Evolutionary conservation across 1,140 invertebrate species (phyloP).

Genomic region (Zaprionus nigranus): DNA sequence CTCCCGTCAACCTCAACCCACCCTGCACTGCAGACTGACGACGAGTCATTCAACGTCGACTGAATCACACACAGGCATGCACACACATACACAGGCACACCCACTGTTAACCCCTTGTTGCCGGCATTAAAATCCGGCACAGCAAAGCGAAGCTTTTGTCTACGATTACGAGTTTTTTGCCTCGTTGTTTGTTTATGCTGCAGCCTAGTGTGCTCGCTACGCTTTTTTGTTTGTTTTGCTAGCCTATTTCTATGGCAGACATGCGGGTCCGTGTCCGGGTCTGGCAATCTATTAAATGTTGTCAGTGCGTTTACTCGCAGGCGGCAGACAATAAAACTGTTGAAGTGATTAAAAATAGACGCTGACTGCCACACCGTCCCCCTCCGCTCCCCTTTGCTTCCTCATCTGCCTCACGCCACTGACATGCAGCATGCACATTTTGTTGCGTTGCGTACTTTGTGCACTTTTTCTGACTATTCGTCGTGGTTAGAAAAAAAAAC

Average conservation of each 20-base stretch:
- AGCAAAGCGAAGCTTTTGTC: constrained; percentile 16
- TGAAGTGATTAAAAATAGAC: constrained; percentile 80
- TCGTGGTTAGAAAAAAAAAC: constrained; percentile 17
- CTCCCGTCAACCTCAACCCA: not conserved
- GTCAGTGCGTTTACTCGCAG: constrained; percentile 71
- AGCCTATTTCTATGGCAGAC: constrained; percentile 61
- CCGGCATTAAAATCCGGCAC: constrained; percentile 24
- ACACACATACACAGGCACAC: constrained; percentile 8
- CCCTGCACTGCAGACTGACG: constrained; percentile 1
- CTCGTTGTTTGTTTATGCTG: constrained; percentile 18
- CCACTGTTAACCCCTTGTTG: constrained; percentile 67
- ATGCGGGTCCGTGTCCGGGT: constrained; percentile 14
- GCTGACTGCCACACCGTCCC: constrained; percentile 11
- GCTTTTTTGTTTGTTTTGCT: constrained; percentile 53
- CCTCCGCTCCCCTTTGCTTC: not conserved
- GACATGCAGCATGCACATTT: constrained; percentile 47
- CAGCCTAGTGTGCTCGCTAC: constrained; percentile 1
- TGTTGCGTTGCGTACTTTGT: constrained; percentile 40
- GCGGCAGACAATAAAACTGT: constrained; percentile 73
- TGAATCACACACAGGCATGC: constrained; percentile 64
- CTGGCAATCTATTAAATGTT: constrained; percentile 80
- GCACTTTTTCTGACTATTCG: constrained; percentile 44
- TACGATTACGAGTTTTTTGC: constrained; percentile 23
- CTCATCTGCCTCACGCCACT: not conserved
- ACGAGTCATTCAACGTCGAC: constrained; percentile 51